These are phyloP conservation scores for Aphodius sticticus DNA, from an alignment of 2,888 invertebrate genomes.

Conservation along the genomic window DNA sequence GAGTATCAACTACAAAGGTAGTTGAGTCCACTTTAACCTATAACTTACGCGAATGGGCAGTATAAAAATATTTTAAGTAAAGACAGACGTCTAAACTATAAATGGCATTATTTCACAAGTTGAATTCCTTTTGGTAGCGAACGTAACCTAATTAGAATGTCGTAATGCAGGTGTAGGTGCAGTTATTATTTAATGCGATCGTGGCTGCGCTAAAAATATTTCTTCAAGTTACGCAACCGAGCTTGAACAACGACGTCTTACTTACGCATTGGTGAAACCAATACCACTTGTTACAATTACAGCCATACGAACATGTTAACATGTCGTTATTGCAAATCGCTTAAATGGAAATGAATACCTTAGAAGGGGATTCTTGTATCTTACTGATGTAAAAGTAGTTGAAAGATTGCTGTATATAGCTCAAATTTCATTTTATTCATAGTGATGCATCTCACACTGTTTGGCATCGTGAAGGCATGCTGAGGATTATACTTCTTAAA, in stretches of 20 bases:
- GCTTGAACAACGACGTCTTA: background rate
- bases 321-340: background rate
- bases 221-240: background rate
- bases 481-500: too few relatives aligned
- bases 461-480: too few relatives aligned
- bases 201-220: background rate
- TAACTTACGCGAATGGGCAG: background rate
- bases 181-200: conserved; percentile 35
- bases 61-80: background rate
- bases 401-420: too few relatives aligned
- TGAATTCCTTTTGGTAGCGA: conserved; percentile 5
- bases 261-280: background rate
- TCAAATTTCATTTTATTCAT: too few relatives aligned
- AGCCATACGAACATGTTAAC: background rate
- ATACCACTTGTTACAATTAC: background rate
- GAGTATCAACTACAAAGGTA: too few relatives aligned
- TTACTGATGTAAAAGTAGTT: too few relatives aligned
- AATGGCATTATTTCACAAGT: background rate
- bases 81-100: background rate
- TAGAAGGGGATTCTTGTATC: too few relatives aligned
- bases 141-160: conserved; percentile 36
- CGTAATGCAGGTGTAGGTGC: conserved; percentile 36
- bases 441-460: too few relatives aligned
- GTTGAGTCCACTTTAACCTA: too few relatives aligned
- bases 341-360: too few relatives aligned